These are phyloP conservation scores for Cataglyphis cursor DNA, from an alignment of 2,888 invertebrate genomes.

Conservation along the genomic window DNA sequence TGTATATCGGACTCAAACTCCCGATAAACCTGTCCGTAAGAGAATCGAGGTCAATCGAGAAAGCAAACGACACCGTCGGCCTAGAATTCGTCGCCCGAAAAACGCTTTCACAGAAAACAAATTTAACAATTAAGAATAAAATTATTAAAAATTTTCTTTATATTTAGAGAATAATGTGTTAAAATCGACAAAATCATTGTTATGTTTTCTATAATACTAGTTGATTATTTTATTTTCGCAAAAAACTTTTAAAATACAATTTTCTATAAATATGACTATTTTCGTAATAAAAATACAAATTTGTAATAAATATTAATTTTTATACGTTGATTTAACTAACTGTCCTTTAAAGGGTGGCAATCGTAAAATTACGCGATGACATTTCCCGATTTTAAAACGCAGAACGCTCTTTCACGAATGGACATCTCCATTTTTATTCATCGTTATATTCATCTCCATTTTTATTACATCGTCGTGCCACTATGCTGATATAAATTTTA, in stretches of 20 bases:
- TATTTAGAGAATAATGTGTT: background rate
- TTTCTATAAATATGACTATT: background rate
- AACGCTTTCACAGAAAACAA: background rate
- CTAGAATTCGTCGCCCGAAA: conserved; percentile 59
- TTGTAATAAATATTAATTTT: conserved; percentile 3
- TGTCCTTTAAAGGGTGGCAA: conserved; percentile 23
- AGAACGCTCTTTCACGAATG: conserved; percentile 10
- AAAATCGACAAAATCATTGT: background rate
- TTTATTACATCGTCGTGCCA: conserved; percentile 37
- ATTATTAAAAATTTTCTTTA: background rate
- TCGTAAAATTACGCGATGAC: conserved; percentile 28
- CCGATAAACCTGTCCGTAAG: conserved; percentile 72
- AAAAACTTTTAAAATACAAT: background rate
- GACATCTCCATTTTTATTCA: conserved; percentile 41
- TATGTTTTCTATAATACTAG: background rate
- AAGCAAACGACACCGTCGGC: conserved; percentile 64
- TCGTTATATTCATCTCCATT: conserved; percentile 32
- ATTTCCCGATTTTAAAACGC: conserved; percentile 28
- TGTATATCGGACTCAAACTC: conserved; percentile 73
- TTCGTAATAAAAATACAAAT: background rate
- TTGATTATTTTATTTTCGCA: background rate
- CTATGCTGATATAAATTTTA: conserved; percentile 44
- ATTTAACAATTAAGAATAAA: background rate
- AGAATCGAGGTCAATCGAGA: conserved; percentile 73
- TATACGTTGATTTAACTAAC: conserved; percentile 12